Evolutionary conservation across 92 coral and sea anemone species (phyloP).

Genomic region (Montipora capitata): DNA sequence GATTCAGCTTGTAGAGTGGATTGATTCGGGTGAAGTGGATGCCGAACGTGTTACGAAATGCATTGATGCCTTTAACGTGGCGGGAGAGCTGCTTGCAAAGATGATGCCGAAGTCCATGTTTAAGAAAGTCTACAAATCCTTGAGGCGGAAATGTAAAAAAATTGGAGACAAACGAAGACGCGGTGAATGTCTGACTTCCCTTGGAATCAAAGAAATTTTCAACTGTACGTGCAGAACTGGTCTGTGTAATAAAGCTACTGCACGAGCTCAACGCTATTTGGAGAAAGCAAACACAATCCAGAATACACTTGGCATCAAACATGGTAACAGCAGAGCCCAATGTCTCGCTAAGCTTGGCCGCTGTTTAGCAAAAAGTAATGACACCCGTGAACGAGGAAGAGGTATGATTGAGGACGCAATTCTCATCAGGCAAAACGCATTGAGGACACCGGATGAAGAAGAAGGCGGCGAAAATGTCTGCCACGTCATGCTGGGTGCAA

Average conservation of each 20-base stretch:
- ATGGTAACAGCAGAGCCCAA: conserved; percentile 72
- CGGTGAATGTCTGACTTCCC: conserved; percentile 63
- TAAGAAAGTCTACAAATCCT: neutral
- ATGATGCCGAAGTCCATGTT: conserved; percentile 33
- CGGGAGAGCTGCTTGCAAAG: conserved; percentile 54
- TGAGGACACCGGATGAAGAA: neutral
- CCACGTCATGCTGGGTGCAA: conserved; percentile 51
- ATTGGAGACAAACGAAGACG: conserved; percentile 33
- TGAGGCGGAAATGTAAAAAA: conserved; percentile 20
- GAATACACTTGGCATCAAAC: conserved; percentile 19
- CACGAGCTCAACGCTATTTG: conserved; percentile 51
- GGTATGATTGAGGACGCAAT: conserved; percentile 50
- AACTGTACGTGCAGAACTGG: conserved; percentile 52
- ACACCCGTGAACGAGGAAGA: neutral
- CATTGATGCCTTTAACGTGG: conserved; percentile 60
- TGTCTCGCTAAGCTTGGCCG: conserved; percentile 77
- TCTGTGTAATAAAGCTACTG: conserved; percentile 35
- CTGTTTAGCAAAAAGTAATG: conserved; percentile 33
- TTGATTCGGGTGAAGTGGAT: conserved; percentile 29
- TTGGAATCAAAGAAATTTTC: conserved; percentile 66
- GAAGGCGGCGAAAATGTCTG: conserved; percentile 9
- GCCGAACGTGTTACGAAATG: conserved; percentile 1
- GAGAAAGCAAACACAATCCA: conserved; percentile 47
- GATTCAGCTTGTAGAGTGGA: conserved; percentile 47
- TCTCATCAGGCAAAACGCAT: neutral